Conservation (phyloP, 2,888 invertebrate genomes). For the Melanotus villosus region DNA sequence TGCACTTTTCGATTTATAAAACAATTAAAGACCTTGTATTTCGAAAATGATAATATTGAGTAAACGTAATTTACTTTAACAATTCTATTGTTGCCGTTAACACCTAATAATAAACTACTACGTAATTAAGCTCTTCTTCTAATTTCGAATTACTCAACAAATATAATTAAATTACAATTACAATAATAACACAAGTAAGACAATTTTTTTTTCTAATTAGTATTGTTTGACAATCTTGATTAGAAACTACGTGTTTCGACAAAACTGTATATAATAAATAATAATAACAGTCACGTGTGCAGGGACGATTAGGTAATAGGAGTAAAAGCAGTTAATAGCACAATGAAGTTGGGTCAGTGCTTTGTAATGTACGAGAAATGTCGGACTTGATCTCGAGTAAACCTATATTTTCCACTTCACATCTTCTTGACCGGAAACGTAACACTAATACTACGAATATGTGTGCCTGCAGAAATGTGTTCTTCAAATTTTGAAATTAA, state of each 20-base stretch:
- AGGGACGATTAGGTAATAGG: neutral
- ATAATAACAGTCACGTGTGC: no score
- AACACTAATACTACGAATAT: neutral
- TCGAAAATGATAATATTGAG: neutral
- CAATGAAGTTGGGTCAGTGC: neutral
- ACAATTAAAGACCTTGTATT: constrained; percentile 8
- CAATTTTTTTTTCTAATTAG: neutral
- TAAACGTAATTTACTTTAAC: neutral
- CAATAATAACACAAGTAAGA: neutral
- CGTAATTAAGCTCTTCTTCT: neutral
- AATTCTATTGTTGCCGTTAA: no score
- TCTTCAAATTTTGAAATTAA: neutral
- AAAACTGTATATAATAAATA: neutral
- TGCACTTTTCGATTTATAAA: neutral
- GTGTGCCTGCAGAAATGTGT: neutral
- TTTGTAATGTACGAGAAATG: neutral
- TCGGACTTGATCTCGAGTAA: neutral
- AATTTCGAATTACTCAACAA: neutral
- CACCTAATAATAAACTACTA: neutral
- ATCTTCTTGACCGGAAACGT: constrained; percentile 29
- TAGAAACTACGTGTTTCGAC: neutral
- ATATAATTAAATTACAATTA: constrained; percentile 4
- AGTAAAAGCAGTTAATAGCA: neutral
- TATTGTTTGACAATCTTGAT: neutral
- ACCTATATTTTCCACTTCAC: constrained; percentile 35